Conservation (phyloP, 2,113 vertebrate genomes). For the Chascanopsetta lugubris region DNA sequence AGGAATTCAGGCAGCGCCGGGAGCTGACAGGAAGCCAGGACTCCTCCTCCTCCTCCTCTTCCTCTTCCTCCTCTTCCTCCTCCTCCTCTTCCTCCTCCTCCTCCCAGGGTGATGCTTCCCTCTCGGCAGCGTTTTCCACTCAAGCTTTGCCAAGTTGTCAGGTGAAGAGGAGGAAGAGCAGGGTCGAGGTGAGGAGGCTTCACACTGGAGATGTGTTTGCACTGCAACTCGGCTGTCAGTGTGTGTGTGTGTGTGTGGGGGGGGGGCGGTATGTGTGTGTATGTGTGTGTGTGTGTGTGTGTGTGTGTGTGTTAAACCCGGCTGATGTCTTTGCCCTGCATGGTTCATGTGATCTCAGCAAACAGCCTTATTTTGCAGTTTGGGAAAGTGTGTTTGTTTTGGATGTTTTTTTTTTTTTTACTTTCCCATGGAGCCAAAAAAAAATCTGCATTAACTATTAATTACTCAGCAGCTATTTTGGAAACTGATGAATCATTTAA, state of each 20-base stretch:
- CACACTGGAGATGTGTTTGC: conserved; percentile 29
- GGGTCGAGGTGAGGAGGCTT: conserved; percentile 47
- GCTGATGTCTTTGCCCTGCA: neutral
- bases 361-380: neutral
- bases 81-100: no score
- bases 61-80: no score
- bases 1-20: conserved; percentile 42
- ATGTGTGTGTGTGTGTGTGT: neutral
- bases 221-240: conserved; percentile 3
- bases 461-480: neutral
- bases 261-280: neutral
- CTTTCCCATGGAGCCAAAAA: conserved; percentile 1
- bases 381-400: neutral
- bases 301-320: conserved; percentile 21
- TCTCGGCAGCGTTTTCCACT: conserved; percentile 21
- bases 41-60: no score
- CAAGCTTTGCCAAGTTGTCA: conserved; percentile 59
- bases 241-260: neutral
- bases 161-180: conserved; percentile 50
- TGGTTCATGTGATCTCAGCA: neutral
- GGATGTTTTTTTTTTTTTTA: conserved; percentile 9
- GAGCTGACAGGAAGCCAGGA: conserved; percentile 43
- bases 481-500: neutral
- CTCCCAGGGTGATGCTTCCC: conserved; percentile 20
- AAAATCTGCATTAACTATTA: neutral